Evolutionary conservation across 2,888 invertebrate genomes (phyloP), one percentile per base, ranked within the genome.

Genomic region (Eudemis profundana): DNA sequence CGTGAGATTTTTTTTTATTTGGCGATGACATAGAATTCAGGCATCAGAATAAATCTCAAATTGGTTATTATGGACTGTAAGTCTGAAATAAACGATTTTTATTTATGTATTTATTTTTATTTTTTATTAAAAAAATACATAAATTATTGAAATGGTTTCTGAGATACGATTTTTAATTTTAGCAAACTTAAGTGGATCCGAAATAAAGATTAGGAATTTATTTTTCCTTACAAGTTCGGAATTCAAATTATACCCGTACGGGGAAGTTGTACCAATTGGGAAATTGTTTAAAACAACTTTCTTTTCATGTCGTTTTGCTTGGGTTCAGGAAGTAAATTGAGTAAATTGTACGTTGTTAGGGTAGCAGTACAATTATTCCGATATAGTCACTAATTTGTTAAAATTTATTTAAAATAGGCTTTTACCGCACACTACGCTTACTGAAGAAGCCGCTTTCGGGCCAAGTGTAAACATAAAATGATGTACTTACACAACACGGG

Each of bases 251-350:
- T 66, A 33, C 29, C 36, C 12, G 44, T 19, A 19, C 19, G 27
- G 8, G 36, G 29, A 50, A 59, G 50, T 57, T 57, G 50, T 50
- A 57, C 44, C 50, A 57, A 64, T 64, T 59, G 33, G 50, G 64
- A 50, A 59, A 44, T 57, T 59, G 50, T 64, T 64, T 21, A 57
- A 51, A 46, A 59, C 50, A 59, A 56, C 54, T 63, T 63, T 63
- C 49, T 49, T 40, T 56, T 56, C 42, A 44, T 56, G 42, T 7
- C 19, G 19, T 21, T 56, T 66, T 29, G 29, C 27, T 7, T 33
- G 40, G 40, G 17, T 36, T 65, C 15, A 10, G 42, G 14, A 23
- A 61, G 23, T 27, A 49, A 40, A 49, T 56, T 63, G 21, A 57
- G 49, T 42, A 63, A 50, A 57, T 63, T 49, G 29, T 57, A 57